Conservation (phyloP, 2,113 vertebrate genomes). For the Atractosteus spatula region DNA sequence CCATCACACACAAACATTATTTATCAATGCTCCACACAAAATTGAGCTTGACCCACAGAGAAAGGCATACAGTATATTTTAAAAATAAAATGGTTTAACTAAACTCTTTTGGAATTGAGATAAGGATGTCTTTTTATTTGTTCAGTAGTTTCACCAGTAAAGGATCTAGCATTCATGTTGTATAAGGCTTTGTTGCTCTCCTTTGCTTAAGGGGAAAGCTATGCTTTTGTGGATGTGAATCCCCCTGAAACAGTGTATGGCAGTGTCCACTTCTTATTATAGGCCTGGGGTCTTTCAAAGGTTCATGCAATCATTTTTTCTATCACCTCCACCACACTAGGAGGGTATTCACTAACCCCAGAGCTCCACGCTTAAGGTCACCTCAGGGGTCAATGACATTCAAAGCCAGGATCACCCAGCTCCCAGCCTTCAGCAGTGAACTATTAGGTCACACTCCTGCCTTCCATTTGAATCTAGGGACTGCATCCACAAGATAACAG, state of each 20-base stretch:
- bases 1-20: too few species aligned
- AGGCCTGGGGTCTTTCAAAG: neutral
- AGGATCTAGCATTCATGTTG: too few species aligned
- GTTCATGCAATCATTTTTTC: conserved; percentile 12
- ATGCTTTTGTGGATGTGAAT: neutral
- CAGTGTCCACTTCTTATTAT: conserved; percentile 13
- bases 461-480: conserved; percentile 21
- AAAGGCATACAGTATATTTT: too few species aligned
- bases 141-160: neutral
- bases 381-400: conserved; percentile 62
- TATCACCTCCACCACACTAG: conserved; percentile 9
- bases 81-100: too few species aligned
- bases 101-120: too few species aligned
- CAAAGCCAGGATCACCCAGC: conserved; percentile 32
- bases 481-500: conserved; percentile 25
- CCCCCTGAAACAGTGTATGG: neutral
- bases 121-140: neutral
- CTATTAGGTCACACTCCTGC: conserved; percentile 11
- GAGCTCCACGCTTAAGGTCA: conserved; percentile 45
- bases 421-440: conserved; percentile 18
- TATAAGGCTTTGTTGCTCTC: neutral
- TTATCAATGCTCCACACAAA: too few species aligned
- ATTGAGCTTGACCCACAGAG: too few species aligned
- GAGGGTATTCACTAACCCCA: conserved; percentile 18
- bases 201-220: neutral